Evolutionary conservation across 37 sponge, comb jelly and placozoan genomes (phyloP), one percentile per base, ranked within the genome.

Genomic region (Amphimedon queenslandica): DNA sequence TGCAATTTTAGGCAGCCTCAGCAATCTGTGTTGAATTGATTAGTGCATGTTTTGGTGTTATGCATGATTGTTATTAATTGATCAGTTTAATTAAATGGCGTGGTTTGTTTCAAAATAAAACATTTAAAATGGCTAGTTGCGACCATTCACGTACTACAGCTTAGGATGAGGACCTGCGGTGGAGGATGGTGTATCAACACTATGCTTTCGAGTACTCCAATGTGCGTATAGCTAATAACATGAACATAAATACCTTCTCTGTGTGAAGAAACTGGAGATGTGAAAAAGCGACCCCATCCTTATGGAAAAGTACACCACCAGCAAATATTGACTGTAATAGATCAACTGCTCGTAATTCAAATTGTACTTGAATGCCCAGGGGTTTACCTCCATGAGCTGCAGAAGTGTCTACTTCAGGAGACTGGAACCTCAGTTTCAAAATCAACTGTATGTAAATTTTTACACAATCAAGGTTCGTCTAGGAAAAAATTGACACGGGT

Each of bases 231-330:
- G n/a, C n/a, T n/a, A n/a, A n/a, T n/a, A n/a, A n/a, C n/a, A n/a
- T n/a, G n/a, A n/a, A n/a, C n/a, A n/a, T n/a, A n/a, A n/a, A n/a
- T n/a, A n/a, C n/a, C n/a, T n/a, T 57, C 28, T 57, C 58, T 57
- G 25, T 28, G 25, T 57, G 28, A 57, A 57, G 58, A 57, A 57
- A 25, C 28, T 57, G 58, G 28, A 57, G 58, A 57, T 57, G 58
- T n/a, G n/a, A n/a, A n/a, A n/a, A n/a, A n/a, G n/a, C n/a, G n/a
- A n/a, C n/a, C n/a, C n/a, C n/a, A n/a, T n/a, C n/a, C n/a, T n/a
- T n/a, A n/a, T n/a, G n/a, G n/a, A n/a, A n/a, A n/a, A n/a, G n/a
- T n/a, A n/a, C n/a, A n/a, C n/a, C n/a, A n/a, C n/a, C n/a, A n/a
- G n/a, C n/a, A n/a, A n/a, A n/a, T n/a, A n/a, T n/a, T n/a, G n/a